These are phyloP conservation scores for Pseudoatta argentina DNA, from an alignment of 1,140 invertebrate species.

Conservation along the genomic window DNA sequence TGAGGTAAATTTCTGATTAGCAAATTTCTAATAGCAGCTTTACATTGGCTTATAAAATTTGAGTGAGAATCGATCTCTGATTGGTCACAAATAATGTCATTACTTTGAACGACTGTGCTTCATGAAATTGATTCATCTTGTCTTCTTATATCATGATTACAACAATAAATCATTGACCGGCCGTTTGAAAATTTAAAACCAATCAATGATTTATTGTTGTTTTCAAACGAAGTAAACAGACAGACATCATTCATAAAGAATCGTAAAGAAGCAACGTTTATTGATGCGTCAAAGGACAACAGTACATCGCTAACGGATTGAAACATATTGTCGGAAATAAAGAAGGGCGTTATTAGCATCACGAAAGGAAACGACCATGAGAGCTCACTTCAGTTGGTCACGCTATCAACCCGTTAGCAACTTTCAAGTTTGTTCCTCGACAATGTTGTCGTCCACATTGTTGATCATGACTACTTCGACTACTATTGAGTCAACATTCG, in stretches of 20 bases:
- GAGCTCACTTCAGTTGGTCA: background rate
- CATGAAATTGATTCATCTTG: too few species aligned
- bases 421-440: constrained; percentile 25
- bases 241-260: background rate
- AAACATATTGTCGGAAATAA: constrained; percentile 47
- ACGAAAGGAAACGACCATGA: constrained; percentile 29
- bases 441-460: background rate
- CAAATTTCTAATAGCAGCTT: too few species aligned
- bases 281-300: background rate
- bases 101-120: too few species aligned
- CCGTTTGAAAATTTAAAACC: too few species aligned
- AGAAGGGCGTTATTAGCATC: constrained; percentile 42
- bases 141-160: too few species aligned
- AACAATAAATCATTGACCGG: background rate
- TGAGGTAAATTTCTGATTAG: too few species aligned
- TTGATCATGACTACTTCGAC: background rate
- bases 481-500: background rate
- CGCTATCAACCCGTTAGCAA: constrained; percentile 24
- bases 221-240: background rate
- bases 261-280: background rate
- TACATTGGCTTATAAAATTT: too few species aligned
- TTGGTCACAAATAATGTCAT: too few species aligned
- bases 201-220: too few species aligned
- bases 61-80: too few species aligned
- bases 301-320: background rate